These are phyloP conservation scores for Nipponia nippon DNA, from an alignment of 2,113 vertebrate species.

Conservation along the genomic window DNA sequence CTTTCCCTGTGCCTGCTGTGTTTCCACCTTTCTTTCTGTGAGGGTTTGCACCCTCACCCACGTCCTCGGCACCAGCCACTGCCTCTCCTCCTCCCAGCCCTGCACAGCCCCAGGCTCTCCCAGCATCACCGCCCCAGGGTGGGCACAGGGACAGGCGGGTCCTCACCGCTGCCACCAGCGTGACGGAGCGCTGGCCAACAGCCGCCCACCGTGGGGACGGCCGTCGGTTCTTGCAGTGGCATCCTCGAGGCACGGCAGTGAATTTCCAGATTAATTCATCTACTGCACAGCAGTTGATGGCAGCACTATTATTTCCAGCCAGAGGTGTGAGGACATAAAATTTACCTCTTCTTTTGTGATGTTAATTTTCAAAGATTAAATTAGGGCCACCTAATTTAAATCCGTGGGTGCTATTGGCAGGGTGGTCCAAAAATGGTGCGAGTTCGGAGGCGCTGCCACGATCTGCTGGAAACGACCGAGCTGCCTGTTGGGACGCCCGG, in stretches of 20 bases:
- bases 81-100: neutral
- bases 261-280: neutral
- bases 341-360: neutral
- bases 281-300: neutral
- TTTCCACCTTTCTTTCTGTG: no score
- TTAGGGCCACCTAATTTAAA: neutral
- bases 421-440: rapidly evolving
- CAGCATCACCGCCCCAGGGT: rapidly evolving
- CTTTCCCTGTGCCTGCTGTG: neutral
- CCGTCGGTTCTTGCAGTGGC: rapidly evolving
- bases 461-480: neutral
- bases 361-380: neutral
- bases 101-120: neutral
- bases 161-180: rapidly evolving
- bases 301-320: neutral
- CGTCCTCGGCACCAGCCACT: neutral
- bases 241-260: neutral
- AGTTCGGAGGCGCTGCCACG: rapidly evolving
- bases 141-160: neutral
- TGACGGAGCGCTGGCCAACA: neutral
- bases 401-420: neutral
- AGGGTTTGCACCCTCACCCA: neutral
- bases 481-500: neutral
- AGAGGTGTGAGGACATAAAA: neutral
- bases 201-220: neutral